phyloP scores from a whole-genome alignment of 1,140 invertebrate genomes.

The Mactra quadrangularis region DNA sequence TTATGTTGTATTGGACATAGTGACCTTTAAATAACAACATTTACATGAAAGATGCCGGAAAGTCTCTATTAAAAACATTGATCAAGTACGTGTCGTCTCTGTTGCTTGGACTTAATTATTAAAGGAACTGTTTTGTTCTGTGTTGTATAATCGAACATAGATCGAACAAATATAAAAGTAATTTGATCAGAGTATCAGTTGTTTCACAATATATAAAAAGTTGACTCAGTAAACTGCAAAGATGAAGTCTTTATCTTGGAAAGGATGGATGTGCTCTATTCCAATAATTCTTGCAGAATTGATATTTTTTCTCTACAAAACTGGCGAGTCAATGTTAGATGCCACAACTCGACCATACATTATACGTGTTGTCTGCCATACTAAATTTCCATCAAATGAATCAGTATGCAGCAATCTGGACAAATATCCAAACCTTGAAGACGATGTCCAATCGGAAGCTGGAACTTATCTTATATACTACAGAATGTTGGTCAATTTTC shows the following conservation, averaged over 20 bases:
- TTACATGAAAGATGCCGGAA: too few relatives aligned
- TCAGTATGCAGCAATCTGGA: slow-evolving; percentile 67
- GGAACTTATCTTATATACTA: slow-evolving; percentile 79
- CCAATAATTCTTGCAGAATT: slow-evolving; percentile 72
- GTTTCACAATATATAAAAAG: too few relatives aligned
- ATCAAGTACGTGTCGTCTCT: too few relatives aligned
- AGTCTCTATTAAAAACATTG: too few relatives aligned
- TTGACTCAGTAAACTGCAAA: too few relatives aligned
- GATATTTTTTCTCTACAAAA: slow-evolving; percentile 83
- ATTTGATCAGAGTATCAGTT: too few relatives aligned
- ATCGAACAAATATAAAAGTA: too few relatives aligned
- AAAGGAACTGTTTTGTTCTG: too few relatives aligned
- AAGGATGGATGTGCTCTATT: slow-evolving; percentile 26
- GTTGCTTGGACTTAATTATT: too few relatives aligned
- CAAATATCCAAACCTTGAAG: slow-evolving; percentile 65
- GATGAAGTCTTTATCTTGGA: neutral
- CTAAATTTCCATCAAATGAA: slow-evolving; percentile 66
- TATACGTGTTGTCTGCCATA: slow-evolving; percentile 77
- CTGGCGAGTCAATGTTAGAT: slow-evolving; percentile 82
- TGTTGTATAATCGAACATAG: too few relatives aligned
- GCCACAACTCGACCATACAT: slow-evolving; percentile 80
- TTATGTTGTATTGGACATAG: too few relatives aligned
- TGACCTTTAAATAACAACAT: too few relatives aligned
- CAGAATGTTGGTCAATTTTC: slow-evolving; percentile 81
- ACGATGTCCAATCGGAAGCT: slow-evolving; percentile 75